Evolutionary conservation across 1,140 invertebrate species (phyloP), one percentile per base, ranked within the genome.

Genomic region (Camponotus floridanus): DNA sequence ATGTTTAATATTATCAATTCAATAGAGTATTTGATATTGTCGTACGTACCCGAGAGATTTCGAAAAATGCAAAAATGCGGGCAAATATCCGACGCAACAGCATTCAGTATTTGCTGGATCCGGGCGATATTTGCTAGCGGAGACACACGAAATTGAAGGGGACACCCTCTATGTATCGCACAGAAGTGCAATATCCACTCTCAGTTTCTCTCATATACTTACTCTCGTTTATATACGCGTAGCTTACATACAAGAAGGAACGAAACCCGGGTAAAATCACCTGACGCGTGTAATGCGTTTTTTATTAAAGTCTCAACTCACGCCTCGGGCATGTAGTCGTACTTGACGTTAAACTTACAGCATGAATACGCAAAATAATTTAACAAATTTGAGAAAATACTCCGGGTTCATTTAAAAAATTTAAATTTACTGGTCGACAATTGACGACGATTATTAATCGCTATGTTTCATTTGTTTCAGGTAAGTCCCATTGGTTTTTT

Each of bases 251-350:
- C 88, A 91, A 92, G 88, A 90, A 85, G 88, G 86, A 89, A 88
- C 89, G 92, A 90, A 92, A 91, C 92, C 89, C 80, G 88, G 83
- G 61, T 90, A 93, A 93, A 91, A 93, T 93, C 92, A 93, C 83
- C 84, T 93, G 92, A 93, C 92, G 92, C 92, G 92, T 93, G 91
- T 93, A 93, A 93, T 93, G 92, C 92, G 92, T 91, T 93, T 93
- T 93, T 93, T 93, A 93, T 93, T 93, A 93, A 93, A 93, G 85
- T 89, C 86, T 68, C 86, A 85, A 79, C 71, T 73, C 81, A 31
- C 59, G 80, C 84, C 73, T 39, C 59, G 9, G 51, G 61, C 84
- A 51, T 59, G 31, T 36, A 85, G 42, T 18, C 39, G 15, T 57
- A 42, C 42, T 68, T 7, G 13, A 48, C 11, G 64, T 68, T 67